phyloP scores from a whole-genome alignment of 1,140 invertebrate genomes.

The Scaptomyza hsui region DNA sequence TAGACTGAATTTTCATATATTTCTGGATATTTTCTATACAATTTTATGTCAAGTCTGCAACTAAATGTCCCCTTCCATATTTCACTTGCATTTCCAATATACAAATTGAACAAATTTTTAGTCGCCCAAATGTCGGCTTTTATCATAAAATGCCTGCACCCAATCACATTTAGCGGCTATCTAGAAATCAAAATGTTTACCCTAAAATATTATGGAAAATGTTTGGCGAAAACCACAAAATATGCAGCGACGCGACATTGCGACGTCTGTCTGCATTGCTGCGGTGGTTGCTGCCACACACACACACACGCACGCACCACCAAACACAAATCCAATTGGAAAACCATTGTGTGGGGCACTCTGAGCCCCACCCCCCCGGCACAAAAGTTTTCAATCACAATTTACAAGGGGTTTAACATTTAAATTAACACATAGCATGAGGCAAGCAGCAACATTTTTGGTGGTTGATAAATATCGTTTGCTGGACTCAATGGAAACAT shows the following conservation, averaged over 20 bases:
- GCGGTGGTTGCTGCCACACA: constrained; percentile 56
- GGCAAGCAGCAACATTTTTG: constrained; percentile 1
- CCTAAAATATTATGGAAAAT: constrained; percentile 42
- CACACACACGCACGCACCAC: constrained; percentile 70
- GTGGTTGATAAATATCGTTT: constrained; percentile 27
- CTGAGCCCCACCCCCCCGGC: constrained; percentile 1
- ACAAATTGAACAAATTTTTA: constrained; percentile 5
- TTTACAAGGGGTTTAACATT: constrained; percentile 55
- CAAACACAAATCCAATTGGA: constrained; percentile 71
- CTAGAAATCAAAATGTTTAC: constrained; percentile 36
- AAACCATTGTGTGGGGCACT: constrained; percentile 37
- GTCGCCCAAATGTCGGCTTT: neutral
- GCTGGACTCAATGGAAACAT: neutral
- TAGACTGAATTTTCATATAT: too few relatives aligned
- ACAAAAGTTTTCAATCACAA: constrained; percentile 27
- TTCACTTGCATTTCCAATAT: neutral
- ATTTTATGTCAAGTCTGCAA: too few relatives aligned
- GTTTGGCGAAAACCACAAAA: constrained; percentile 51
- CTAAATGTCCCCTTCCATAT: too few relatives aligned
- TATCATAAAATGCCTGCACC: neutral
- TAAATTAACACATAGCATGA: constrained; percentile 53
- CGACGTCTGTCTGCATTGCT: constrained; percentile 4
- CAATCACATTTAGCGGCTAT: constrained; percentile 23
- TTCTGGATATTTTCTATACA: too few relatives aligned
- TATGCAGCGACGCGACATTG: constrained; percentile 37